Conservation (phyloP, 2,797 vertebrate genomes). For the Rhinoraja longicauda region DNA sequence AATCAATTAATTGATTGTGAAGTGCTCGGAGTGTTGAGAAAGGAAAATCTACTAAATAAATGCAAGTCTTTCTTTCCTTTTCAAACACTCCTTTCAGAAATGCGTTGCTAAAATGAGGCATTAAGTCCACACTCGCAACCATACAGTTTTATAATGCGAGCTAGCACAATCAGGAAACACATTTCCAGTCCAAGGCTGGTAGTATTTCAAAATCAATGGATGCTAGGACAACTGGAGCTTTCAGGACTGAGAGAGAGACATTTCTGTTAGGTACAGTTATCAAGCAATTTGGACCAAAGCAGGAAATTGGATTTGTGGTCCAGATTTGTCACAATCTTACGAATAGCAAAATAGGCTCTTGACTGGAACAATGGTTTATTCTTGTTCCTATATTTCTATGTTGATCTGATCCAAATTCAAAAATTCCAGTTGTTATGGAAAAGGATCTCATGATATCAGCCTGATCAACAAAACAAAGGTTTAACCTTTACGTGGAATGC, state of each 20-base stretch:
- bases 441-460: not conserved
- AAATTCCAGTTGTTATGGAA: slow-evolving; percentile 6
- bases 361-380: not conserved
- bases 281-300: not conserved
- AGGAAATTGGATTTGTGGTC: not conserved
- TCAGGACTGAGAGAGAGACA: not conserved
- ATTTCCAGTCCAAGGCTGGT: not conserved
- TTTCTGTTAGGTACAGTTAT: not conserved
- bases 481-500: slow-evolving; percentile 40
- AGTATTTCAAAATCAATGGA: not conserved
- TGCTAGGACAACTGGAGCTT: not conserved
- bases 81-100: too few relatives aligned
- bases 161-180: not conserved
- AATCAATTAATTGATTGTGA: too few relatives aligned
- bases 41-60: too few relatives aligned
- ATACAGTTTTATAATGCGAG: not conserved
- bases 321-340: not conserved
- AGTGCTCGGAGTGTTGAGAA: too few relatives aligned
- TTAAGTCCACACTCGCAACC: too few relatives aligned
- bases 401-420: slow-evolving; percentile 8
- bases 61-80: too few relatives aligned
- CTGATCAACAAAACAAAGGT: slow-evolving; percentile 27
- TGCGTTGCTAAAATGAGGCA: too few relatives aligned
- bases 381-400: not conserved
- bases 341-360: not conserved